These are phyloP conservation scores for Drosophila pullipes DNA, from an alignment of 2,888 invertebrate species.

Conservation along the genomic window DNA sequence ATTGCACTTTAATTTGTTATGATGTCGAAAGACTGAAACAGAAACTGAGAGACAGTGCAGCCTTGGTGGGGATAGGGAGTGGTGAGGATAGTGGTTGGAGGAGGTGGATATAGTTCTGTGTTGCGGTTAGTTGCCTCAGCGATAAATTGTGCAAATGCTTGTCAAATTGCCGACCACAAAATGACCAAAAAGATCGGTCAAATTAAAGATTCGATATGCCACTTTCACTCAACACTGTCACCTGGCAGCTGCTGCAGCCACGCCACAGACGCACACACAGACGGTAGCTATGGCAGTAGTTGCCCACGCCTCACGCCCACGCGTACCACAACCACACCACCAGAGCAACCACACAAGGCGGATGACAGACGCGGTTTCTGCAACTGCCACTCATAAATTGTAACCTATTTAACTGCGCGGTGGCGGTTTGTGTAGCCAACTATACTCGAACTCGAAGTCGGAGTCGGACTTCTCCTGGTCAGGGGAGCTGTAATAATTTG, in stretches of 20 bases:
- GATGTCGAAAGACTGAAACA: conserved; percentile 43
- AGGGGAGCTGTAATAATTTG: conserved; percentile 48
- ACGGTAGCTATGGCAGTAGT: conserved; percentile 30
- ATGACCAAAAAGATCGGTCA: conserved; percentile 56
- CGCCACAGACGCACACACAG: conserved; percentile 3
- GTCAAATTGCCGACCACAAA: conserved; percentile 74
- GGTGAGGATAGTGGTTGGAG: background rate
- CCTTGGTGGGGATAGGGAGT: too few relatives aligned
- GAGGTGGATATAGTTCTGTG: background rate
- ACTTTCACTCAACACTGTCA: conserved; percentile 69
- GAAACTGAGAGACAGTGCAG: conserved; percentile 6
- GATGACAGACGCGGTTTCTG: conserved; percentile 42
- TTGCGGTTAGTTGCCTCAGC: conserved; percentile 39
- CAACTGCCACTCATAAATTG: conserved; percentile 74
- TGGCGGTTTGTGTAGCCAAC: conserved; percentile 13
- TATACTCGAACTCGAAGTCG: background rate
- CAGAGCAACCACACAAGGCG: conserved; percentile 35
- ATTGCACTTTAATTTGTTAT: conserved; percentile 80
- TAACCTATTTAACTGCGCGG: conserved; percentile 68
- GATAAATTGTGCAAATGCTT: conserved; percentile 81
- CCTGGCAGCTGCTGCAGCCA: conserved; percentile 18
- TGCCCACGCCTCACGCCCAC: conserved; percentile 36
- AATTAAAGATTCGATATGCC: conserved; percentile 80
- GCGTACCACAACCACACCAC: conserved; percentile 5
- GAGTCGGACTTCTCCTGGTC: conserved; percentile 1